Conservation (phyloP, 2,888 invertebrate genomes). For the Lamproptera curius region DNA sequence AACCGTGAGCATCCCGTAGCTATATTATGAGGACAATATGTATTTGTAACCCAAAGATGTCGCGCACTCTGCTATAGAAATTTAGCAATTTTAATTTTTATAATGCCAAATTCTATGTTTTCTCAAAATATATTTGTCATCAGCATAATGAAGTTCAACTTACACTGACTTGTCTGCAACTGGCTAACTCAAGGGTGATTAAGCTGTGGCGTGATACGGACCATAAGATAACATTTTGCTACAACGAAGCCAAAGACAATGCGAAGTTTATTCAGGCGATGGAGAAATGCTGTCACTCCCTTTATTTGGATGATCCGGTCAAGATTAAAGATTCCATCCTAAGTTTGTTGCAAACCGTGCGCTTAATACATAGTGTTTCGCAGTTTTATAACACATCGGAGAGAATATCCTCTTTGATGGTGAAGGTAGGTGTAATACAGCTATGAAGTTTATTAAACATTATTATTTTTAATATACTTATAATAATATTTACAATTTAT, state of each 20-base stretch:
- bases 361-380: slow-evolving; percentile 95
- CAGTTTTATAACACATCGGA: slow-evolving; percentile 98
- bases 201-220: slow-evolving; percentile 91
- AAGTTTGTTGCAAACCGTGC: slow-evolving; percentile 92
- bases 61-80: too few species aligned
- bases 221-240: slow-evolving; percentile 94
- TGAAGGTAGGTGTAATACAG: slow-evolving; percentile 91
- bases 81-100: too few species aligned
- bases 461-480: too few species aligned
- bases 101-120: too few species aligned
- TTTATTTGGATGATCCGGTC: slow-evolving; percentile 95
- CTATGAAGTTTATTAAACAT: too few species aligned
- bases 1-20: too few species aligned
- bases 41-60: too few species aligned
- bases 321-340: slow-evolving; percentile 94
- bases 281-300: slow-evolving; percentile 95
- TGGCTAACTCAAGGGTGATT: slow-evolving; percentile 87
- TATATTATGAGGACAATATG: too few species aligned
- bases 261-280: slow-evolving; percentile 94
- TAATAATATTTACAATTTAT: too few species aligned
- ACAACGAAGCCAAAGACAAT: slow-evolving; percentile 97
- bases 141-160: slow-evolving; percentile 85
- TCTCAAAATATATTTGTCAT: too few species aligned
- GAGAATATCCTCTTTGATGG: slow-evolving; percentile 96
- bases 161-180: slow-evolving; percentile 85